These are phyloP conservation scores for Coptodon rendalli DNA, from an alignment of 2,113 vertebrate species.

Conservation along the genomic window DNA sequence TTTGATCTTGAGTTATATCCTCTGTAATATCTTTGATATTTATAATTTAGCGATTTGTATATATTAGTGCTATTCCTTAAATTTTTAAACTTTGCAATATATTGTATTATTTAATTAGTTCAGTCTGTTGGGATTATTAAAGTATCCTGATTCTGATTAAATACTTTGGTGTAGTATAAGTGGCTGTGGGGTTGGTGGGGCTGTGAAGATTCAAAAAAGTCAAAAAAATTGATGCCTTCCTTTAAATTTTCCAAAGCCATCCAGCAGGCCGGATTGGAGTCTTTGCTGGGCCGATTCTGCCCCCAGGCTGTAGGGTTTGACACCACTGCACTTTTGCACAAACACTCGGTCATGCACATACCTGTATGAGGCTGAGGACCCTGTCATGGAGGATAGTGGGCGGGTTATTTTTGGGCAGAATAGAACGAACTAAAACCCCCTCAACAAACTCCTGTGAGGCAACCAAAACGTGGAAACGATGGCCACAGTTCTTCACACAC, in stretches of 20 bases:
- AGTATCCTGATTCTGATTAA: background rate
- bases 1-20: background rate
- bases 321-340: rapidly evolving
- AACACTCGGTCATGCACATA: conserved; percentile 23
- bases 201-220: background rate
- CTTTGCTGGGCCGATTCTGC: background rate
- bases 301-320: rapidly evolving
- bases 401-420: conserved; percentile 93
- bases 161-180: background rate
- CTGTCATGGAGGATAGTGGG: conserved; percentile 87
- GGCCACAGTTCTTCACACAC: conserved; percentile 96
- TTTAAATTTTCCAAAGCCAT: background rate
- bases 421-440: conserved; percentile 86
- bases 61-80: background rate
- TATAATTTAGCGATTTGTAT: rapidly evolving
- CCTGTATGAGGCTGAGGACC: conserved; percentile 93
- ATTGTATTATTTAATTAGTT: background rate
- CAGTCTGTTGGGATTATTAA: background rate
- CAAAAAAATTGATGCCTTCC: background rate
- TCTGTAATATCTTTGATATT: background rate
- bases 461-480: conserved; percentile 88
- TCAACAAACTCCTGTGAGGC: conserved; percentile 91
- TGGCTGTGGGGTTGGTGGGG: rapidly evolving
- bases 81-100: background rate
- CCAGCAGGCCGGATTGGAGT: rapidly evolving